Evolutionary conservation across 1,140 invertebrate species (phyloP).

Genomic region (Pseudomyrmex concolor): DNA sequence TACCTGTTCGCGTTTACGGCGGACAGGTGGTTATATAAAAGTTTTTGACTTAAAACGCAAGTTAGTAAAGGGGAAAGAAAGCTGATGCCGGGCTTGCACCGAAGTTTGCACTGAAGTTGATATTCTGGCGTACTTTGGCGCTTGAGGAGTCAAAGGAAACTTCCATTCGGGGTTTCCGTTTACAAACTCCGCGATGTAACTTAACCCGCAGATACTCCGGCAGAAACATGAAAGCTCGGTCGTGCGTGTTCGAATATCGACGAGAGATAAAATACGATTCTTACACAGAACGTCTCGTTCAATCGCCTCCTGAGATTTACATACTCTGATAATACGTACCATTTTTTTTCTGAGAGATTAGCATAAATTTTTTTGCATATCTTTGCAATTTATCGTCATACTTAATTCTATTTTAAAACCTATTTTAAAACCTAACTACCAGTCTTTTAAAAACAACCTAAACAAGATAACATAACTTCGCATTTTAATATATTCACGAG

Average conservation of each 20-base stretch:
- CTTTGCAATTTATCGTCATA: too few species aligned
- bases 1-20: conserved; percentile 17
- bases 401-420: not conserved
- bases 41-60: conserved; percentile 55
- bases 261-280: conserved; percentile 49
- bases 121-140: conserved; percentile 56
- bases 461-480: too few species aligned
- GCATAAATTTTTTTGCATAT: too few species aligned
- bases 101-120: conserved; percentile 48
- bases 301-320: not conserved
- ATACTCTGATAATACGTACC: not conserved
- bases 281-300: not conserved
- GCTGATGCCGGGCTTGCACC: conserved; percentile 39
- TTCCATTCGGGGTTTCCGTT: conserved; percentile 54
- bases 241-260: conserved; percentile 32
- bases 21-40: conserved; percentile 33
- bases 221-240: conserved; percentile 49
- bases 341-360: not conserved
- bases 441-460: not conserved
- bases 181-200: conserved; percentile 53
- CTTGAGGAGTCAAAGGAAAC: conserved; percentile 53
- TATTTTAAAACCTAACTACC: not conserved
- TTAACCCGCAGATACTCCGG: conserved; percentile 31
- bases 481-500: too few species aligned
- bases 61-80: conserved; percentile 51